Base-by-base conservation (phyloP, 2,797 vertebrate genomes). In the Gouania willdenowi region DNA sequence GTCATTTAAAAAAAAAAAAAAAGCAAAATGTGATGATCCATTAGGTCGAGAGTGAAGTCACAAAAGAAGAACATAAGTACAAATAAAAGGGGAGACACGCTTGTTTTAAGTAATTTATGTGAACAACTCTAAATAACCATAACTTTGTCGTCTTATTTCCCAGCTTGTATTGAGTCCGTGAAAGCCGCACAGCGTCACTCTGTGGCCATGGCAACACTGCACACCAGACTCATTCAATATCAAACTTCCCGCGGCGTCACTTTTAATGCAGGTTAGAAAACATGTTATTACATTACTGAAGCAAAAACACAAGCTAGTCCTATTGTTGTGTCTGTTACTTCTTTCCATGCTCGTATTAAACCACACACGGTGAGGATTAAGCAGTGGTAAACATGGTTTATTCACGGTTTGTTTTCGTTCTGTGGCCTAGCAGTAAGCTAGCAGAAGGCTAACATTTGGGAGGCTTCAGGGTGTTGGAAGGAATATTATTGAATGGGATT, bases 161-260 rank as follows among this genome's bases (percentile, higher is more conserved):
- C 6, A 66, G 17, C 3, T 26, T 39, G 1, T 8, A 4, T 6
- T 2, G 0, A 2, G 39, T 22, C 16, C 4, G 0, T 64, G 60
- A 83, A 80, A 0, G 64, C 66, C 72, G 5, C 81, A 26, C 23
- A 6, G 86, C 87, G 87, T 88, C 81, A 72, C 25, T 82, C 52
- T 8, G 89, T 87, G 76, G 71, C 88, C 87, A 90, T 90, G 87
- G 88, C 75, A 90, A 91, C 88, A 79, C 42, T 38, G 6, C n/a
- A 16, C n/a, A 43, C 53, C 9, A 44, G 48, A 67, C 47, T 41
- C 41, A 60, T 27, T 53, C 25, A 31, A 17, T 11, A 4, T 13
- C 4, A 17, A 5, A 18, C 13, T 5, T 9, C 31, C 5, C 35
- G 54, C 58, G 41, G 41, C 44, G 29, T 26, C 23, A 33, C 23